Conservation (phyloP, 2,113 vertebrate genomes). For the Rhea pennata region DNA sequence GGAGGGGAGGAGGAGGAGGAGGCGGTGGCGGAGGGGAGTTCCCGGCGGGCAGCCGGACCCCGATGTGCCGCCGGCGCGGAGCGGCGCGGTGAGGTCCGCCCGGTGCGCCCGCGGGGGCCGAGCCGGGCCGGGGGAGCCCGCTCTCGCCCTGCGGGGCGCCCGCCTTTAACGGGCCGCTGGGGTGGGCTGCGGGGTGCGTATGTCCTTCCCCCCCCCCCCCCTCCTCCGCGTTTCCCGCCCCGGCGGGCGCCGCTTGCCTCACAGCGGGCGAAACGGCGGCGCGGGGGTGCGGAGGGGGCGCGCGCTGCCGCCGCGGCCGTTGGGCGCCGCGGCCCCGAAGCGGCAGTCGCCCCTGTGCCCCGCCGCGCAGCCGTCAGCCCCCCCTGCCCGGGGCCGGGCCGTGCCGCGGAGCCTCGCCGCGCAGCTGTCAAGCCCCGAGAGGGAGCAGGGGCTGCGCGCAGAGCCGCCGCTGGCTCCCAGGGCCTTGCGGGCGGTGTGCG, state of each 20-base stretch:
- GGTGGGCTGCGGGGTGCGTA: not conserved
- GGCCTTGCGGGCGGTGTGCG: not conserved
- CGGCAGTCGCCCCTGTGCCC: too few relatives aligned
- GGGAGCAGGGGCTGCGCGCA: not conserved
- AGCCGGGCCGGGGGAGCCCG: not conserved
- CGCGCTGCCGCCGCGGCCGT: not conserved
- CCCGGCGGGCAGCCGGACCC: not conserved
- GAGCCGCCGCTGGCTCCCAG: accelerated
- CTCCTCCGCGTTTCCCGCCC: not conserved
- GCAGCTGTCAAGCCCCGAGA: not conserved
- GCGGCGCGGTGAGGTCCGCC: not conserved
- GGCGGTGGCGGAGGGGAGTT: not conserved
- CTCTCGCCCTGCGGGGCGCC: not conserved
- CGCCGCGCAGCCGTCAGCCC: too few relatives aligned
- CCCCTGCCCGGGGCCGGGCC: too few relatives aligned
- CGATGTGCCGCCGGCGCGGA: not conserved
- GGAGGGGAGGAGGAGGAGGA: not conserved
- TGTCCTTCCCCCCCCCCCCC: not conserved
- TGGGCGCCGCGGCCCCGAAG: too few relatives aligned
- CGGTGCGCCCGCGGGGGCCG: not conserved
- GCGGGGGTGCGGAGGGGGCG: too few relatives aligned
- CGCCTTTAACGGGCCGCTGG: not conserved
- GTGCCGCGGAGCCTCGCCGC: not conserved
- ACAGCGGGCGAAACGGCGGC: not conserved
- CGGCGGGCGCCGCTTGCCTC: not conserved